Base-by-base conservation (phyloP, 2,797 vertebrate species). In the Peromyscus attwateri region DNA sequence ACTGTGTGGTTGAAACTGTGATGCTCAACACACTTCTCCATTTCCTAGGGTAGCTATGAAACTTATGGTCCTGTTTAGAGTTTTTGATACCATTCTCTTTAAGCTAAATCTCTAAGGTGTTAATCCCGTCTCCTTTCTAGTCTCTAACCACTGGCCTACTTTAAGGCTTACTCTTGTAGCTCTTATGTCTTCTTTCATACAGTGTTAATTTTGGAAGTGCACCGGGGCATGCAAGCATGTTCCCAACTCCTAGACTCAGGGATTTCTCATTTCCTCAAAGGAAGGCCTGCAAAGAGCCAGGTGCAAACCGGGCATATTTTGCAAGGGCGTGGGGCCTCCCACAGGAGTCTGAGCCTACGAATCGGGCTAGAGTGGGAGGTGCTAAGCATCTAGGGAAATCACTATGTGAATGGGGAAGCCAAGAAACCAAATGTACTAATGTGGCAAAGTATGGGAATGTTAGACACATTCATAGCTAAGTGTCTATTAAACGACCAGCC, bases 401-500 rank as follows among this genome's bases (percentile, higher is more conserved):
- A 8, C 23, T 34, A 6, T 85, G 40, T 43, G 43, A 77, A 57
- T 21, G 25, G 31, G 19, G 31, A 92, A 52, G 27, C 71, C 68
- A 60, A 84, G 60, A 92, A 79, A 88, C 81, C 52, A 60, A 92
- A 80, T 34, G 40, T 75, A 87, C 79, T 55, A 14, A 66, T 14
- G 31, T 85, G n/a, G 55, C 76, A 84, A 92, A 64, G 49, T 2
- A 71, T 66, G 27, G 40, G 55, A 71, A 91, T 64, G 43, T 62
- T 52, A 95, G 71, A 87, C 29, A 34, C 81, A 76, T 87, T 34
- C 91, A 64, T 87, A 95, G 29, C 75, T 71, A 13, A 43, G 13
- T 55, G n/a, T 92, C 52, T 85, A 40, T 79, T 93, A 93, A 96
- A 92, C 19, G 66, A 92, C 75, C 83, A 87, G 34, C 40, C 93